These are phyloP conservation scores for Danaus chrysippus DNA, from an alignment of 2,888 invertebrate genomes.

Conservation along the genomic window DNA sequence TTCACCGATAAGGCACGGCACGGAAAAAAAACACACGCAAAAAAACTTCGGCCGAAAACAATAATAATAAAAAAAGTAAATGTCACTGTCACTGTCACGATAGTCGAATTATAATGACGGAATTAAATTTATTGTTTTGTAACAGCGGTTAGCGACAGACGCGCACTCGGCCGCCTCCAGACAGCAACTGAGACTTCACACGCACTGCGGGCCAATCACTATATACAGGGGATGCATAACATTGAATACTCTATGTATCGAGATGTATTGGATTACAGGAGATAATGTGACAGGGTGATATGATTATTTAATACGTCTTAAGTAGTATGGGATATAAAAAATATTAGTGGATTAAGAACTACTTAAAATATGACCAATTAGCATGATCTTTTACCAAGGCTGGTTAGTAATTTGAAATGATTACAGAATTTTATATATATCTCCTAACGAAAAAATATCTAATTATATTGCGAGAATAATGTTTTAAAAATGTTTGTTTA, in stretches of 20 bases:
- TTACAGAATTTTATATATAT: too few relatives aligned
- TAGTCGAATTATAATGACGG: slow-evolving; percentile 11
- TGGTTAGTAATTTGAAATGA: too few relatives aligned
- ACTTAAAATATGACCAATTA: too few relatives aligned
- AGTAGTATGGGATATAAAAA: too few relatives aligned
- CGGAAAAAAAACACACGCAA: slow-evolving; percentile 31
- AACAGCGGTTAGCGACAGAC: slow-evolving; percentile 34
- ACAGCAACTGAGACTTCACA: slow-evolving; percentile 34
- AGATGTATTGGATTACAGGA: neutral
- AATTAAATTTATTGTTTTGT: slow-evolving; percentile 38
- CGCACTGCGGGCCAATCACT: slow-evolving; percentile 26
- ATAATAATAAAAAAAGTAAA: slow-evolving; percentile 31
- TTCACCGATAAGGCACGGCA: slow-evolving; percentile 32
- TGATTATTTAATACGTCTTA: neutral
- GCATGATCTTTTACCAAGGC: too few relatives aligned
- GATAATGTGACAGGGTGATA: neutral
- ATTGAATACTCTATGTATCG: neutral
- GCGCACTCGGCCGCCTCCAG: slow-evolving; percentile 50
- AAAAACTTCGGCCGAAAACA: slow-evolving; percentile 25
- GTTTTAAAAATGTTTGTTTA: too few relatives aligned
- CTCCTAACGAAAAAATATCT: too few relatives aligned
- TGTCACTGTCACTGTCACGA: slow-evolving; percentile 28
- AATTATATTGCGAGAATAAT: too few relatives aligned
- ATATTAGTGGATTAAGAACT: too few relatives aligned
- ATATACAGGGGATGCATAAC: slow-evolving; percentile 22